These are phyloP conservation scores for Heliconius congener DNA, from an alignment of 1,140 invertebrate species.

Conservation along the genomic window DNA sequence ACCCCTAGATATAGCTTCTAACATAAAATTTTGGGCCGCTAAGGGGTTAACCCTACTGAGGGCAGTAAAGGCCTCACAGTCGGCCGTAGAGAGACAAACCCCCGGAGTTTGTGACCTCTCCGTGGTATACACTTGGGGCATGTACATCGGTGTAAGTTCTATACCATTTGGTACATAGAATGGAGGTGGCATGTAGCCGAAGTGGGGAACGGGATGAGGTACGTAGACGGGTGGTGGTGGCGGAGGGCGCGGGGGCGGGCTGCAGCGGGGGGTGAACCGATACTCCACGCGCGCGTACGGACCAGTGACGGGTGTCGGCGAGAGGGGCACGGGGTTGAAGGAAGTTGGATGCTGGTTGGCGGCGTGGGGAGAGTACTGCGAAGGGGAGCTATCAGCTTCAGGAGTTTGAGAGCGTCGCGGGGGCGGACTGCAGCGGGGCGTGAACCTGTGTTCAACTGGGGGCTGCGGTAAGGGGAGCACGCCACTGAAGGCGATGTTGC, in stretches of 20 bases:
- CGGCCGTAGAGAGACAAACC: conserved; percentile 45
- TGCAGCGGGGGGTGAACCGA: not conserved
- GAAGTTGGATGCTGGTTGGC: not conserved
- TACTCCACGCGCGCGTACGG: not conserved
- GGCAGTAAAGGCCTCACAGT: conserved; percentile 51
- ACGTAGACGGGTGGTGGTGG: not conserved
- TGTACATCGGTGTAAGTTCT: not conserved
- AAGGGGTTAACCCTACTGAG: conserved; percentile 44
- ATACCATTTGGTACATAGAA: not conserved
- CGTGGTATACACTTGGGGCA: not conserved
- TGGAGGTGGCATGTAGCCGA: not conserved
- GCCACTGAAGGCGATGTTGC: not conserved
- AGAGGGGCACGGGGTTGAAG: not conserved
- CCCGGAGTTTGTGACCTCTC: conserved; percentile 3
- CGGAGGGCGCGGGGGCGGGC: not conserved
- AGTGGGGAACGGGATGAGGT: not conserved
- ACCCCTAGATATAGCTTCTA: conserved; percentile 38
- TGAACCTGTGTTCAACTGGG: no score
- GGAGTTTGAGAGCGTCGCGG: conserved; percentile 8
- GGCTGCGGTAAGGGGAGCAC: not conserved
- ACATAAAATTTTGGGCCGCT: conserved; percentile 54
- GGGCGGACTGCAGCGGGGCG: conserved; percentile 24
- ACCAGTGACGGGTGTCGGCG: not conserved
- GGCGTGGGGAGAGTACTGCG: not conserved
- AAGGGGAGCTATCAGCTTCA: not conserved